phyloP scores from a whole-genome alignment of 2,113 vertebrate species.

The Plestiodon gilberti region DNA sequence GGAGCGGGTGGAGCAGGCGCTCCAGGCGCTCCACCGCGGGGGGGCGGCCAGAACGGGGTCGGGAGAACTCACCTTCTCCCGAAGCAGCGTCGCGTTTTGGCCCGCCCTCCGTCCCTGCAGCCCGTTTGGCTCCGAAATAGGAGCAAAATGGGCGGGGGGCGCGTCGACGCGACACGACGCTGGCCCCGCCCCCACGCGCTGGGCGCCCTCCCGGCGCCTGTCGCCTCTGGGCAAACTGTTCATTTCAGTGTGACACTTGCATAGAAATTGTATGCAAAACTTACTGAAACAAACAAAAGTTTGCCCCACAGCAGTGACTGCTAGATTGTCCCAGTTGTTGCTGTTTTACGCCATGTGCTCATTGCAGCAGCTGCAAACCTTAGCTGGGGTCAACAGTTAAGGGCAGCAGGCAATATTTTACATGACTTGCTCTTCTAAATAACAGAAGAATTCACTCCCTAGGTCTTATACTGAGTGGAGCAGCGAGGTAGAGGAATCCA shows the following conservation, averaged over 20 bases:
- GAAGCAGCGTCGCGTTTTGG: too few relatives aligned
- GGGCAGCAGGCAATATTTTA: conserved; percentile 47
- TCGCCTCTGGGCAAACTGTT: too few relatives aligned
- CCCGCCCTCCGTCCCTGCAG: too few relatives aligned
- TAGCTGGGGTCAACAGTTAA: conserved; percentile 43
- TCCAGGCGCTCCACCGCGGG: too few relatives aligned
- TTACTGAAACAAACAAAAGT: not conserved
- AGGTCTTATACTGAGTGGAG: conserved; percentile 17
- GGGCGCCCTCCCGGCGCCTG: too few relatives aligned
- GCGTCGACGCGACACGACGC: too few relatives aligned
- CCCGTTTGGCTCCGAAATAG: too few relatives aligned
- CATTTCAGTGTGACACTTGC: not conserved
- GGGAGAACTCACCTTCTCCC: too few relatives aligned
- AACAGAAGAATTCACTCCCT: conserved; percentile 40
- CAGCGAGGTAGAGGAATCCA: conserved; percentile 21
- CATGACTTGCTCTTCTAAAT: conserved; percentile 55
- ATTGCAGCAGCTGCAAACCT: conserved; percentile 49
- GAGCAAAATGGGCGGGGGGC: too few relatives aligned
- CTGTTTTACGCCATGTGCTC: conserved; percentile 28
- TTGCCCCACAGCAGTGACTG: not conserved
- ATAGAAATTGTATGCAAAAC: conserved; percentile 17
- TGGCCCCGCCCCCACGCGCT: too few relatives aligned
- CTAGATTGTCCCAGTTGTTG: not conserved
- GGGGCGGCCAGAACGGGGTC: too few relatives aligned
- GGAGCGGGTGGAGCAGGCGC: too few relatives aligned